phyloP scores from a whole-genome alignment of 2,113 vertebrate species.

The Nannospalax galili region DNA sequence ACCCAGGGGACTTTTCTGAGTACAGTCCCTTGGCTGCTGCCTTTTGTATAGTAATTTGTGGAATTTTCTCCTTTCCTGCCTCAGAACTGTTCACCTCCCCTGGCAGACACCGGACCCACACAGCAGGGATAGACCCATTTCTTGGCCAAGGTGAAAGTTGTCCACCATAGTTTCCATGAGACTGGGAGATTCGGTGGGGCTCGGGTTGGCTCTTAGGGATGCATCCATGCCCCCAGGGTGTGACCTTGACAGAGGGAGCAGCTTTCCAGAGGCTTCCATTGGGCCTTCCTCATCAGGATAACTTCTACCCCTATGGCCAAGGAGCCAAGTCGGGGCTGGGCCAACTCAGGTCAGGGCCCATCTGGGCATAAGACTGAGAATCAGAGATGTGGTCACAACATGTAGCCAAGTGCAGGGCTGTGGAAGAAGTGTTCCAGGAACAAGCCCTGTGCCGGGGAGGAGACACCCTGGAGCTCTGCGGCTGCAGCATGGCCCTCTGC shows the following conservation, averaged over 20 bases:
- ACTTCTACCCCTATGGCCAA: background rate
- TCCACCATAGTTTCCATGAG: fast-evolving
- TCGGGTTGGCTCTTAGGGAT: too few species aligned
- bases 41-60: background rate
- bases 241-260: too few species aligned
- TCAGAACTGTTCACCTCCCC: background rate
- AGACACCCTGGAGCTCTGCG: too few species aligned
- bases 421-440: fast-evolving
- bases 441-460: background rate
- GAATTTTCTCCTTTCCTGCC: background rate
- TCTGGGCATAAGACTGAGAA: too few species aligned
- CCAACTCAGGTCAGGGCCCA: background rate
- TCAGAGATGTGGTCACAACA: background rate
- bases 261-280: background rate
- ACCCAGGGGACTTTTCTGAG: background rate
- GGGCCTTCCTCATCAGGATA: fast-evolving
- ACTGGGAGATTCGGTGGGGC: background rate
- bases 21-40: background rate
- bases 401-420: background rate
- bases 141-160: fast-evolving
- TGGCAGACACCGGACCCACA: background rate
- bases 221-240: background rate
- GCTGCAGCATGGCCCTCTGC: background rate
- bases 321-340: background rate
- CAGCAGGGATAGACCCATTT: background rate